phyloP scores from a whole-genome alignment of 2,888 invertebrate genomes.

The Lasioglossum marginatum region DNA sequence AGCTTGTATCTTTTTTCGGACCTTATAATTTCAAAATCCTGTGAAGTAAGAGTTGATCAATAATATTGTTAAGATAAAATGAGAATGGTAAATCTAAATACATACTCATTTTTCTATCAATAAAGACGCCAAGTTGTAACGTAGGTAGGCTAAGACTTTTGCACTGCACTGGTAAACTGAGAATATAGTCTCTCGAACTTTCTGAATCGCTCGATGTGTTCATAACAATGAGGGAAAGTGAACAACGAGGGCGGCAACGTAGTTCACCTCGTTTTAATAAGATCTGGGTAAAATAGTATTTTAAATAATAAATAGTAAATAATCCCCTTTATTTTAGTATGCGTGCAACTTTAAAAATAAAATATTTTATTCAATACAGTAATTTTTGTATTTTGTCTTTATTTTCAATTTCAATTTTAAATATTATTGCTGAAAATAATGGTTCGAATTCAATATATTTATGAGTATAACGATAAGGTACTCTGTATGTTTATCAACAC shows the following conservation, averaged over 20 bases:
- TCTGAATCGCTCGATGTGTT: neutral
- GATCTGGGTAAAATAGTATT: too few species aligned
- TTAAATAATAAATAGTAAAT: too few species aligned
- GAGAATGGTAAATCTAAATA: neutral
- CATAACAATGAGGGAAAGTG: neutral
- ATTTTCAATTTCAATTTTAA: too few species aligned
- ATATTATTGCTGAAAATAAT: too few species aligned
- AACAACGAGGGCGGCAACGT: neutral
- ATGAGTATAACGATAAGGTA: too few species aligned
- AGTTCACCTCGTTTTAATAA: neutral
- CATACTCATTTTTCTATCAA: neutral
- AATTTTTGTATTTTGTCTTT: too few species aligned
- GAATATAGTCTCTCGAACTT: neutral
- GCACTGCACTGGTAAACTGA: neutral
- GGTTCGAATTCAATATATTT: too few species aligned
- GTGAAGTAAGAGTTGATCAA: neutral
- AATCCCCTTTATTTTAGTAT: too few species aligned
- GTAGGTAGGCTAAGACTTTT: neutral
- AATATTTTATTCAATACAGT: too few species aligned
- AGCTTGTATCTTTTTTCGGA: neutral
- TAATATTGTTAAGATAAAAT: neutral
- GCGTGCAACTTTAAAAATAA: too few species aligned
- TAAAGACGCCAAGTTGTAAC: neutral
- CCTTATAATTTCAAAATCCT: neutral
- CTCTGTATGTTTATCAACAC: too few species aligned